phyloP scores from a whole-genome alignment of 1,140 invertebrate species.

The Bemisia tabaci region DNA sequence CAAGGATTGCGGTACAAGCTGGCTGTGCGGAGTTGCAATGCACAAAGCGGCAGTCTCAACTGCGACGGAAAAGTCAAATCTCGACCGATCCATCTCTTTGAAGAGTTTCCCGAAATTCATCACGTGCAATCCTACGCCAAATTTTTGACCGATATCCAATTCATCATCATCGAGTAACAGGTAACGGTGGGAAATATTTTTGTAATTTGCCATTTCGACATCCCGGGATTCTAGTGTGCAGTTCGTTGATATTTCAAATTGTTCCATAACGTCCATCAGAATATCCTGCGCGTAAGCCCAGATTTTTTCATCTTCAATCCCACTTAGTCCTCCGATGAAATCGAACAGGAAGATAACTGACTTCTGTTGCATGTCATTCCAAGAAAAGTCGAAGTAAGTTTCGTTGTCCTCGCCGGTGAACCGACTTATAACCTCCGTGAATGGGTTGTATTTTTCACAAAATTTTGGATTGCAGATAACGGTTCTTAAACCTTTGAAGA shows the following conservation, averaged over 20 bases:
- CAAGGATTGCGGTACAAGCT: not conserved
- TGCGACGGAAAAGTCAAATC: too few species aligned
- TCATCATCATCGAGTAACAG: too few species aligned
- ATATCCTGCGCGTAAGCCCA: not conserved
- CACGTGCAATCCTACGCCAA: not conserved
- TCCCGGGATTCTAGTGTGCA: too few species aligned
- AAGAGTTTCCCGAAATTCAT: not conserved
- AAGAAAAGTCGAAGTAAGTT: not conserved
- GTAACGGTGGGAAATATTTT: too few species aligned
- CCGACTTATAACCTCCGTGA: not conserved
- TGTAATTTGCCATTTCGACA: too few species aligned
- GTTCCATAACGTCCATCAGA: too few species aligned
- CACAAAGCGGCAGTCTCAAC: not conserved
- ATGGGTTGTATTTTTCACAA: not conserved
- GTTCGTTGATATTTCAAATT: too few species aligned
- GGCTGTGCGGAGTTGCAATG: not conserved
- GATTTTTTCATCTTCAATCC: too few species aligned
- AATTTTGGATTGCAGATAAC: not conserved
- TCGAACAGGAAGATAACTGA: too few species aligned
- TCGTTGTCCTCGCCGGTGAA: not conserved
- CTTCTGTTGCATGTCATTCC: not conserved
- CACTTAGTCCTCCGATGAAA: too few species aligned
- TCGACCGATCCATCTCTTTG: too few species aligned
- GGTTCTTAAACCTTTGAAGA: not conserved
- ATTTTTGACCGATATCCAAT: not conserved